Percentiles rank a stretch among this genome's conserved stretches.
Conservation (phyloP, 2,113 vertebrate genomes). For the Chamaetylas fuelleborni region DNA sequence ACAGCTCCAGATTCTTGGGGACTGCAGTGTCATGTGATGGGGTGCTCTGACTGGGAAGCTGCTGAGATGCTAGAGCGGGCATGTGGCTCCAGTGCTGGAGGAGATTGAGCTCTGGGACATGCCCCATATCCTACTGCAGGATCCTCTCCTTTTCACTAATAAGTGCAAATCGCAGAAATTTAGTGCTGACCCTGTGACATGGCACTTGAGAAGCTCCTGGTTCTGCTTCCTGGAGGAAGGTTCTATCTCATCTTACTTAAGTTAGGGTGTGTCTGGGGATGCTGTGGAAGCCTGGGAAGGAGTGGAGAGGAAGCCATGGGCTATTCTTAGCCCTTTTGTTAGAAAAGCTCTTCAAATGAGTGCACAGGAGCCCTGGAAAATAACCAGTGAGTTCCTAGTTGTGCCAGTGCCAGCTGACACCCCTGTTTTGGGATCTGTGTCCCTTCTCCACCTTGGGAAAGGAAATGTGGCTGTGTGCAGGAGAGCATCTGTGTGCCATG, state of each 20-base stretch:
- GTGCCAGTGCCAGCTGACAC: not conserved
- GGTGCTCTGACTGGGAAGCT: not conserved
- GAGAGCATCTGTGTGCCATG: not conserved
- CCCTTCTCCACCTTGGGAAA: not conserved
- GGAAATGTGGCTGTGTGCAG: not conserved
- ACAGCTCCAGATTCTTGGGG: not conserved
- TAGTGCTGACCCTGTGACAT: not conserved
- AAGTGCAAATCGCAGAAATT: not conserved
- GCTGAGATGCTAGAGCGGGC: not conserved
- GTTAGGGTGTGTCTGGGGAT: not conserved
- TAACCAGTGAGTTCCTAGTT: not conserved
- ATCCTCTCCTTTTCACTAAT: not conserved
- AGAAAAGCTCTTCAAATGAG: not conserved
- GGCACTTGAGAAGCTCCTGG: not conserved
- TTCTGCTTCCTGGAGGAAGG: not conserved
- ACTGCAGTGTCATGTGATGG: rapidly evolving
- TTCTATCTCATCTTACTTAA: not conserved
- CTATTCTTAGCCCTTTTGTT: not conserved
- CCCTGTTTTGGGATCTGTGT: not conserved
- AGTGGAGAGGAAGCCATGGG: not conserved
- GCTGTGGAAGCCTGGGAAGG: not conserved
- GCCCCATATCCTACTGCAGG: not conserved
- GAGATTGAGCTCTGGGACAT: not conserved
- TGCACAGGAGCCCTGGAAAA: not conserved
- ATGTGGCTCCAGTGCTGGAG: not conserved